Conservation (phyloP, 1,140 invertebrate species). For the Asbolus verrucosus region DNA sequence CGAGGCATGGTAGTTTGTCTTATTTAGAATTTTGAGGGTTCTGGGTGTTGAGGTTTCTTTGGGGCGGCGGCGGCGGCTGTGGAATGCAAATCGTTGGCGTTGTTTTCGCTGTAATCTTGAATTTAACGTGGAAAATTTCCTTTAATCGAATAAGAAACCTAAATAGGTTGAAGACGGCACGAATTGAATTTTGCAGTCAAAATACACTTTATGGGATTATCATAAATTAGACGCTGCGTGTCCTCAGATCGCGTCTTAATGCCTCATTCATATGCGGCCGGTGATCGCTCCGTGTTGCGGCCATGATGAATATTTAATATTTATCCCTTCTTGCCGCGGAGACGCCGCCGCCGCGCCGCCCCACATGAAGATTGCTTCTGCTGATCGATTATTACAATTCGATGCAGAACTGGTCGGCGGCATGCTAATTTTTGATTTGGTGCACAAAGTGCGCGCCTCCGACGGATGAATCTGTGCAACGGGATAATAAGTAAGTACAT, state of each 20-base stretch:
- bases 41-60: constrained; percentile 27
- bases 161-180: constrained; percentile 47
- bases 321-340: constrained; percentile 46
- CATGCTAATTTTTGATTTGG: constrained; percentile 9
- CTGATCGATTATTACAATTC: constrained; percentile 43
- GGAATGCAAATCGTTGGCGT: constrained; percentile 32
- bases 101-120: constrained; percentile 34
- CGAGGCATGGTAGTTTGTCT: constrained; percentile 26
- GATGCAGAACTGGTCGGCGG: too few relatives aligned
- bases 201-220: constrained; percentile 56
- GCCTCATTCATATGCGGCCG: constrained; percentile 59
- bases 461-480: constrained; percentile 28
- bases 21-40: constrained; percentile 33
- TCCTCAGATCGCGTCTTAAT: constrained; percentile 54
- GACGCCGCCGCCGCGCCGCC: constrained; percentile 11
- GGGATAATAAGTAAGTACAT: constrained; percentile 47
- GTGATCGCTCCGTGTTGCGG: constrained; percentile 55
- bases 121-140: constrained; percentile 40
- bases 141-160: constrained; percentile 41
- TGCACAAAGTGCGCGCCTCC: neutral
- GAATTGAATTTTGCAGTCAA: constrained; percentile 57
- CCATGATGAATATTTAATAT: constrained; percentile 59
- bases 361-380: constrained; percentile 22
- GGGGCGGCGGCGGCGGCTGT: constrained; percentile 25
- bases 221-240: constrained; percentile 56